phyloP scores from a whole-genome alignment of 2,888 invertebrate genomes.

The Trissolcus brochymenae region DNA sequence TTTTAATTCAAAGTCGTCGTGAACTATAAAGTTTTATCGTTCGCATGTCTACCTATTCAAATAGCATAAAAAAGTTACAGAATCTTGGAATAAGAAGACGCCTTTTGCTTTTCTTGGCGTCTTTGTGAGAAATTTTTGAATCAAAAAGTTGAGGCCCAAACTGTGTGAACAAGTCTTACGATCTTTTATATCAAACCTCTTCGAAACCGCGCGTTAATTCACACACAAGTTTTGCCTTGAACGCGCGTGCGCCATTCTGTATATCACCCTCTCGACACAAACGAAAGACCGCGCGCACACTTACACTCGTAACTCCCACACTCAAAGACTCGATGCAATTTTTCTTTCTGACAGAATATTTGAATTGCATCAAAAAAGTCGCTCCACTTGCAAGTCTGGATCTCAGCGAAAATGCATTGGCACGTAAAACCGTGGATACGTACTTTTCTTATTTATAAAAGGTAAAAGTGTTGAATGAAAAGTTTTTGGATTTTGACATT shows the following conservation, averaged over 20 bases:
- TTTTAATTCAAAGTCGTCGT: too few relatives aligned
- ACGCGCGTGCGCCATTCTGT: conserved; percentile 29
- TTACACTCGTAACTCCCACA: conserved; percentile 5
- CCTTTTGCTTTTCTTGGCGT: too few relatives aligned
- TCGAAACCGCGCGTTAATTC: conserved; percentile 62
- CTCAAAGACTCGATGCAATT: conserved; percentile 30
- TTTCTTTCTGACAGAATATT: conserved; percentile 48
- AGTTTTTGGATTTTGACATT: conserved; percentile 39
- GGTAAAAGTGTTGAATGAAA: conserved; percentile 43
- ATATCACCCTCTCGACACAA: conserved; percentile 28
- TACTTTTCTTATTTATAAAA: conserved; percentile 49
- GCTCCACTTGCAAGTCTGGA: conserved; percentile 45
- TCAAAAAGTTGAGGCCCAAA: conserved; percentile 50
- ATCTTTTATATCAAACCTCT: conserved; percentile 65
- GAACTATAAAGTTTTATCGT: too few relatives aligned
- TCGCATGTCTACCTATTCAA: too few relatives aligned
- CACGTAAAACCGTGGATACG: conserved; percentile 48
- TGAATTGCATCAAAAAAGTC: conserved; percentile 53
- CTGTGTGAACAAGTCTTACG: conserved; percentile 68
- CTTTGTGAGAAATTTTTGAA: not conserved
- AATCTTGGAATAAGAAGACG: too few relatives aligned
- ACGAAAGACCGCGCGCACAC: not conserved
- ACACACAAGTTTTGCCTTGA: conserved; percentile 61
- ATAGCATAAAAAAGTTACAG: too few relatives aligned
- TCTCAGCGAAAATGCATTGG: conserved; percentile 52